These are phyloP conservation scores for Agrochola macilenta DNA, from an alignment of 2,888 invertebrate genomes.

Conservation along the genomic window DNA sequence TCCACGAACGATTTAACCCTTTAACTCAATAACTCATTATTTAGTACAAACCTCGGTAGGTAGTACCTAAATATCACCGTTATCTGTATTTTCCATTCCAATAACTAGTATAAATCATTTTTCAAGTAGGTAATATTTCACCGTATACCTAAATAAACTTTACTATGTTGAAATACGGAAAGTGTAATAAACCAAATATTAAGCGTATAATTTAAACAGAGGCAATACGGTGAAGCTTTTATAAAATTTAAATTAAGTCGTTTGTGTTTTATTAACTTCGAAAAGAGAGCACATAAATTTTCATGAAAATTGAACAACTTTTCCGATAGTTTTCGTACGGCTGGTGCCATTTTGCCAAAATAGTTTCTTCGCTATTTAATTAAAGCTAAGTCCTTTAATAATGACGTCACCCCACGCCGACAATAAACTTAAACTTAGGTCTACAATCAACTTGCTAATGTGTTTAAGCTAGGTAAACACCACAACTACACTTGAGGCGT, in stretches of 20 bases:
- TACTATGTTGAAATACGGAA: slow-evolving; percentile 10
- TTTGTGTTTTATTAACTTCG: slow-evolving; percentile 69
- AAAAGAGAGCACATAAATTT: slow-evolving; percentile 75
- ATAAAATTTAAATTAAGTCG: slow-evolving; percentile 55
- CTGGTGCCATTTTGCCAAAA: slow-evolving; percentile 73
- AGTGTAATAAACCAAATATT: slow-evolving; percentile 35
- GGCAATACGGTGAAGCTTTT: slow-evolving; percentile 31
- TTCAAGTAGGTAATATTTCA: slow-evolving; percentile 7
- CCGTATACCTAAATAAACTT: slow-evolving; percentile 7
- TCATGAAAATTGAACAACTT: slow-evolving; percentile 78
- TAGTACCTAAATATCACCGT: slow-evolving; percentile 5
- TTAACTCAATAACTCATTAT: background rate
- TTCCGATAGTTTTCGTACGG: slow-evolving; percentile 73
- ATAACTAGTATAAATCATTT: slow-evolving; percentile 18
- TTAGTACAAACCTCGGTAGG: slow-evolving; percentile 11
- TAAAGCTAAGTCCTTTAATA: slow-evolving; percentile 71
- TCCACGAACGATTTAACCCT: slow-evolving; percentile 8
- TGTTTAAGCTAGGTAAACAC: slow-evolving; percentile 62
- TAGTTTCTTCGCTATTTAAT: slow-evolving; percentile 79
- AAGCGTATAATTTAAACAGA: slow-evolving; percentile 26
- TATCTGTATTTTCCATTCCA: slow-evolving; percentile 29
- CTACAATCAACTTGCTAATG: slow-evolving; percentile 67
- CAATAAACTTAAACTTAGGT: slow-evolving; percentile 63
- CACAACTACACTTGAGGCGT: slow-evolving; percentile 51
- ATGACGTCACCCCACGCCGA: slow-evolving; percentile 63